Evolutionary conservation across 1,140 invertebrate species (phyloP), one percentile per base, ranked within the genome.

Genomic region (Drosophila eugracilis): DNA sequence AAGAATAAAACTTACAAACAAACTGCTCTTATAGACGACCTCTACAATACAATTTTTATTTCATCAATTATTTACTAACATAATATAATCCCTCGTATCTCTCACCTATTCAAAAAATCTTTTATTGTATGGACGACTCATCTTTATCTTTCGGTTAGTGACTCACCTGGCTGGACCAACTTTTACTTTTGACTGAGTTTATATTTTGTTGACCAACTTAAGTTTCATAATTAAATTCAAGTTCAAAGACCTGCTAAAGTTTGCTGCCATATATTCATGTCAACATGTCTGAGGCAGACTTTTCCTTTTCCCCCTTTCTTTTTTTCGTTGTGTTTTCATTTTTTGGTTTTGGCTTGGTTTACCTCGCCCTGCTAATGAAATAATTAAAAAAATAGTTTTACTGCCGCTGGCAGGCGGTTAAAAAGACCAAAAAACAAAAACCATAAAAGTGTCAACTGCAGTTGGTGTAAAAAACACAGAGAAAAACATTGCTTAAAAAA

Each of bases 351-450:
- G 32, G 15, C 10, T 22, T 26, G 26, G 15, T 42, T 26, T 14
- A 47, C 24, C 15, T 10, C 19, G 36, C 60, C 63, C 62, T 69
- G 65, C 65, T 69, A 69, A 69, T 69, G 62, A 67, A 69, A 69
- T 69, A 53, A 69, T 69, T 69, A 69, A 69, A 69, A n/a, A 69
- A 69, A 67, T 69, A 69, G 65, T 69, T 69, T 34, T 48, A 32
- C 45, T 49, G 60, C 63, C 62, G 10, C 63, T 67, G 63, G 63
- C 62, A 66, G 62, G 42, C 44, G 54, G 21, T 9, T 22, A 65
- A 63, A 34, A 47, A 65, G 62, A 14, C 26, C 19, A 42, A 34
- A n/a, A n/a, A 66, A 21, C 21, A 66, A 67, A 53, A 53, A 32
- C 36, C 60, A 42, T 52, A 66, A 67, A 67, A 36, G n/a, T 67